phyloP scores from a whole-genome alignment of 2,888 invertebrate genomes.

The Argynnis bischoffii region DNA sequence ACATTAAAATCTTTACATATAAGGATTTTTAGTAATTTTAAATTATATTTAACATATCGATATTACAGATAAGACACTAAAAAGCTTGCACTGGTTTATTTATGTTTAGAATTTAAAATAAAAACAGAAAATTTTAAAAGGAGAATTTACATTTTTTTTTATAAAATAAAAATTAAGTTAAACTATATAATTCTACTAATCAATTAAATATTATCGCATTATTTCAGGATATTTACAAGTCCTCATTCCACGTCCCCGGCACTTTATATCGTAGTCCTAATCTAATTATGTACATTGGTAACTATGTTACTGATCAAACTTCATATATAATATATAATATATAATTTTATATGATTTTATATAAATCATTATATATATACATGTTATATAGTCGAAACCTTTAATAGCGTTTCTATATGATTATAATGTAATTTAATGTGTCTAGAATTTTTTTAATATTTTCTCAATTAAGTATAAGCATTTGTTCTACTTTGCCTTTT shows the following conservation, averaged over 20 bases:
- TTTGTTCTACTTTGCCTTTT: not conserved
- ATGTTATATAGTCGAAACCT: not conserved
- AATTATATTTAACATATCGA: too few species aligned
- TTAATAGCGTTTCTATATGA: not conserved
- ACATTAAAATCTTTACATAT: too few species aligned
- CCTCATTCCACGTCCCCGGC: slow-evolving; percentile 77
- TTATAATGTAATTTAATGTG: too few species aligned
- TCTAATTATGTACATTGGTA: slow-evolving; percentile 39
- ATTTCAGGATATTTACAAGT: slow-evolving; percentile 25
- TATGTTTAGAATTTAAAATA: too few species aligned
- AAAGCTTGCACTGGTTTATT: too few species aligned
- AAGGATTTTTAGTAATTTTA: too few species aligned
- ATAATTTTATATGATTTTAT: slow-evolving; percentile 9
- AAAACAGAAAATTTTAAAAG: too few species aligned
- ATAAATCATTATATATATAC: slow-evolving; percentile 4
- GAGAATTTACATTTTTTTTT: too few species aligned
- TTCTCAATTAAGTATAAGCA: not conserved
- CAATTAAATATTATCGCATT: slow-evolving; percentile 14
- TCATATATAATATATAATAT: too few species aligned
- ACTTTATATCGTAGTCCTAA: slow-evolving; percentile 45
- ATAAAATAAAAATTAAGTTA: not conserved
- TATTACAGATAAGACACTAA: too few species aligned
- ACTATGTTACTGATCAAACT: slow-evolving; percentile 17
- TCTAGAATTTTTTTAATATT: not conserved
- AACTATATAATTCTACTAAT: not conserved